Conservation (phyloP, 2,113 vertebrate genomes). For the Aspiorhynchus laticeps region DNA sequence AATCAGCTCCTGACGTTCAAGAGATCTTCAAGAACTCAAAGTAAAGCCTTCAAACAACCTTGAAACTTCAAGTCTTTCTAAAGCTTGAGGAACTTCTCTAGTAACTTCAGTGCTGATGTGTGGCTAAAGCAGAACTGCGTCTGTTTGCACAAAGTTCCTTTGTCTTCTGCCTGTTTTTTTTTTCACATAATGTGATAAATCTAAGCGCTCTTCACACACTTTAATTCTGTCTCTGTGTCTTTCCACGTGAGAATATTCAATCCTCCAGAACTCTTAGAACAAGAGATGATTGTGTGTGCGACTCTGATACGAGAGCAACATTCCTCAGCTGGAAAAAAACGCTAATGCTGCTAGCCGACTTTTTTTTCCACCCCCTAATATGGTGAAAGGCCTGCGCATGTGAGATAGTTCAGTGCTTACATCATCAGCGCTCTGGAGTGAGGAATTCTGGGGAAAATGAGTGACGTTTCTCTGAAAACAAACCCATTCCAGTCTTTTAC, state of each 20-base stretch:
- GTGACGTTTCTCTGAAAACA: conserved; percentile 3
- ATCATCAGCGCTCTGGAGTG: not conserved
- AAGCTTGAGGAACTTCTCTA: not conserved
- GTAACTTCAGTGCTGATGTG: not conserved
- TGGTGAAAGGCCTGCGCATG: conserved; percentile 17
- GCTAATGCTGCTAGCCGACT: not conserved
- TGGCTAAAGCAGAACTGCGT: not conserved
- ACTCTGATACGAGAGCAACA: conserved; percentile 2
- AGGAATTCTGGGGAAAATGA: conserved; percentile 5
- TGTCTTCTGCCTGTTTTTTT: not conserved
- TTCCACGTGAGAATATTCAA: not conserved
- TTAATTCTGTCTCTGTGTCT: not conserved
- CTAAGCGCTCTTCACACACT: not conserved
- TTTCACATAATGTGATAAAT: not conserved
- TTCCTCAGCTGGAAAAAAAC: not conserved
- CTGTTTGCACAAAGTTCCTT: not conserved
- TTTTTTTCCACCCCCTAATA: conserved; percentile 15
- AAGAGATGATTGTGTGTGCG: not conserved
- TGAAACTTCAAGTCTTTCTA: not conserved
- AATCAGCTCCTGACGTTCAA: no score
- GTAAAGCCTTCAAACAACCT: not conserved
- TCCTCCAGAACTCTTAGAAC: not conserved
- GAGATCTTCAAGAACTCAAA: not conserved
- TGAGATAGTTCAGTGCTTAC: conserved; percentile 18
- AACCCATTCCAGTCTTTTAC: not conserved